Evolutionary conservation across 2,797 vertebrate genomes (phyloP).

Genomic region (Micromesistius poutassou): DNA sequence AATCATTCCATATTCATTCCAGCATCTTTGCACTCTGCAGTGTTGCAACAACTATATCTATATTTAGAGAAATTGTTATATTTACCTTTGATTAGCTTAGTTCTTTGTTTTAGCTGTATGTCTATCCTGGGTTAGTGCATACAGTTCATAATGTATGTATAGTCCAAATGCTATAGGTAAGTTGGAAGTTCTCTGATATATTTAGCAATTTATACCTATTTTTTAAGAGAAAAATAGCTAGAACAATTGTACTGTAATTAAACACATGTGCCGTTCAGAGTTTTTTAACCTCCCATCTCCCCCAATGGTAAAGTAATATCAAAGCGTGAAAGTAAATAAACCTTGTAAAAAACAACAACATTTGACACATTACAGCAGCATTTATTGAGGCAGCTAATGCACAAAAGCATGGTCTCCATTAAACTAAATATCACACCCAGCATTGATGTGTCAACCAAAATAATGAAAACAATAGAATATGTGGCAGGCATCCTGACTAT

Average conservation of each 20-base stretch:
- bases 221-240: no score
- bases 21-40: no score
- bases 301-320: not conserved
- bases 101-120: no score
- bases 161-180: not conserved
- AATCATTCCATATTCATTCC: no score
- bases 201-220: not conserved
- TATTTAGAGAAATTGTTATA: no score
- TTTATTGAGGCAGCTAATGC: constrained; percentile 30
- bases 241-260: no score
- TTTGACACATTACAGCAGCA: constrained; percentile 27
- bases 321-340: not conserved
- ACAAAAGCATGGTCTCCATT: constrained; percentile 36
- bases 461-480: not conserved
- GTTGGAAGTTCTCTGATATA: not conserved
- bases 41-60: no score
- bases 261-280: not conserved
- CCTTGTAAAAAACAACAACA: constrained; percentile 20
- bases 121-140: not conserved
- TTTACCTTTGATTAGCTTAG: no score
- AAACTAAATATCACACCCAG: constrained; percentile 27
- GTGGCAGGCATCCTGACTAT: not conserved
- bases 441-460: constrained; percentile 18
- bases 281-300: not conserved
- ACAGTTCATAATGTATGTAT: not conserved